Base-by-base conservation (phyloP, 2,888 invertebrate genomes). In the Drosophila maculinotata region DNA sequence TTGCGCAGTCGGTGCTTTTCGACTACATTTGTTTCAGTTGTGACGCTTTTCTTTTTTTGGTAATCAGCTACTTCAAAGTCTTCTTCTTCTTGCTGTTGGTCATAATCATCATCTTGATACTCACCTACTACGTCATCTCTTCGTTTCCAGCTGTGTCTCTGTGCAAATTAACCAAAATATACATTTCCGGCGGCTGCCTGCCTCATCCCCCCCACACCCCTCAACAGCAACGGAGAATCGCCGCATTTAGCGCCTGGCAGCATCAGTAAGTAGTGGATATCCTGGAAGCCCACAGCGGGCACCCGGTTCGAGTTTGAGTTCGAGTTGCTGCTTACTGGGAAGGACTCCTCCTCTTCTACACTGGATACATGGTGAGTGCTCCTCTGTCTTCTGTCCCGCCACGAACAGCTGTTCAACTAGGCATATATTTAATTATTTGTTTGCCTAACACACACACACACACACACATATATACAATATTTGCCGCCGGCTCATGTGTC, bases 121-220 rank as follows among this genome's bases (percentile, higher is more conserved):
- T 83, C 79, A 79, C 72, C 82, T 79, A 85, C 82, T 82, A 82
- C 85, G 85, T 82, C 75, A 82, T 79, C 71, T 78, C 65, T 84
- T 79, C 74, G 83, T 74, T 83, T 83, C 83, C 83, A 86, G 84
- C 83, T 83, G 83, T 83, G 76, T 81, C 45, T 70, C 45, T 70
- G 80, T 78, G 86, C 86, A 86, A 83, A 83, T 83, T 86, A 86
- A 80, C 82, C 80, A 80, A 83, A 83, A 83, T 79, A 83, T 74
- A 83, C 83, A 83, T 71, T 83, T 83, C 86, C 82, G 80, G 79
- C 81, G 67, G 65, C 36, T 54, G 64, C 12, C 31, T 59, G 42
- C 36, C 62, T 65, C 52, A 33, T 52, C 28, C 15, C 17, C 47
- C 39, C 69, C 28, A n/a, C 3, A 5, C 8, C 28, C 26, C 25